Evolutionary conservation across 1,140 invertebrate species (phyloP).

Genomic region (Formica exsecta): DNA sequence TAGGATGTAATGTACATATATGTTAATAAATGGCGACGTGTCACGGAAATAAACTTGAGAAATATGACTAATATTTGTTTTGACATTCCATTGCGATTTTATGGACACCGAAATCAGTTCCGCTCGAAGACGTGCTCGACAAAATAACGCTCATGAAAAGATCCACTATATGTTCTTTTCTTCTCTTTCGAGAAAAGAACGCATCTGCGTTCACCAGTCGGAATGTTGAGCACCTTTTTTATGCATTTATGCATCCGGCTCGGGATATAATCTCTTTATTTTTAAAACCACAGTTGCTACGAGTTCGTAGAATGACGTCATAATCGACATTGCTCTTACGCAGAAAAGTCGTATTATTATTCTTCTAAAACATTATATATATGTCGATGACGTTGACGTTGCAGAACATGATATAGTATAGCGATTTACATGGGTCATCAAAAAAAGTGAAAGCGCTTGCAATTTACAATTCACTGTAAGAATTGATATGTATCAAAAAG

Average conservation of each 20-base stretch:
- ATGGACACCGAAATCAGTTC: not conserved
- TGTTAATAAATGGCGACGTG: not conserved
- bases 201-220: not conserved
- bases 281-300: not conserved
- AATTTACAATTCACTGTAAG: not conserved
- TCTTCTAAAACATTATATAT: not conserved
- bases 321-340: not conserved
- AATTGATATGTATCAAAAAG: not conserved
- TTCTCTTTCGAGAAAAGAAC: not conserved
- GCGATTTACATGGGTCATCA: conserved; percentile 25
- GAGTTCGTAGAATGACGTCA: not conserved
- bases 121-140: not conserved
- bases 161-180: not conserved
- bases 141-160: conserved; percentile 10
- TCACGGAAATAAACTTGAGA: not conserved
- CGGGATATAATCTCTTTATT: conserved; percentile 9
- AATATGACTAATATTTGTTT: not conserved
- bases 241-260: conserved; percentile 7
- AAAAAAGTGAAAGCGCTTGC: not conserved
- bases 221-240: not conserved
- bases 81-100: not conserved
- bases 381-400: not conserved
- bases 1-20: not conserved
- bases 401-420: not conserved
- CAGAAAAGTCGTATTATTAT: not conserved